Conservation (phyloP, 1,140 invertebrate genomes). For the Neodiprion lecontei region DNA sequence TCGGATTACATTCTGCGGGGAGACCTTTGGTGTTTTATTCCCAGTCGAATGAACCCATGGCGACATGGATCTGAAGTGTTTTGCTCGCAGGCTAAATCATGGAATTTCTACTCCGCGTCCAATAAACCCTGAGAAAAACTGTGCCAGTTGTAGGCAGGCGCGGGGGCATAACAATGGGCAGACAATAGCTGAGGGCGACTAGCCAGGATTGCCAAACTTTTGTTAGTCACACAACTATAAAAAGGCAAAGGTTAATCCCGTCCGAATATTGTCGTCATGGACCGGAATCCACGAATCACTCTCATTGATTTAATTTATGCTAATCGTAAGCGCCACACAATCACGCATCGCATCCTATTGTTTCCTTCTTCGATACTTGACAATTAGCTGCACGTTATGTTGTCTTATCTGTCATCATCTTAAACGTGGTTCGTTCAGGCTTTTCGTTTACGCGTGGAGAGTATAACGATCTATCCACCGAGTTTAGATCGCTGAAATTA, state of each 20-base stretch:
- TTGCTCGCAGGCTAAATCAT: too few species aligned
- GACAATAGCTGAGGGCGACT: not conserved
- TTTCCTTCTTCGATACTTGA: not conserved
- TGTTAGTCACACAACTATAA: not conserved
- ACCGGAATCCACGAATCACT: not conserved
- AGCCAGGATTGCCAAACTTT: not conserved
- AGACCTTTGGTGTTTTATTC: too few species aligned
- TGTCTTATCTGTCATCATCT: too few species aligned
- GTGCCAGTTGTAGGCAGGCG: constrained; percentile 10
- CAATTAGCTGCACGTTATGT: too few species aligned
- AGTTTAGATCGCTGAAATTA: too few species aligned
- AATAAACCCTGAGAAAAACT: not conserved
- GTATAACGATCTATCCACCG: too few species aligned
- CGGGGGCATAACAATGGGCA: not conserved
- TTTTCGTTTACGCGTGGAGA: too few species aligned
- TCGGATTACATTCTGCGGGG: too few species aligned
- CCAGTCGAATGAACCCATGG: too few species aligned
- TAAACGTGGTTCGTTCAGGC: too few species aligned
- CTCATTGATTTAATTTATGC: not conserved
- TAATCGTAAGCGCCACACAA: not conserved
- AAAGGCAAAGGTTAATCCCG: not conserved
- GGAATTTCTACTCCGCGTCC: too few species aligned
- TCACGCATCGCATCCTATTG: not conserved
- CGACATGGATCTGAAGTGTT: too few species aligned
- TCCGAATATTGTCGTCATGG: not conserved